These are phyloP conservation scores for Spinibarbus caldwelli DNA, from an alignment of 2,797 vertebrate species.

Conservation along the genomic window DNA sequence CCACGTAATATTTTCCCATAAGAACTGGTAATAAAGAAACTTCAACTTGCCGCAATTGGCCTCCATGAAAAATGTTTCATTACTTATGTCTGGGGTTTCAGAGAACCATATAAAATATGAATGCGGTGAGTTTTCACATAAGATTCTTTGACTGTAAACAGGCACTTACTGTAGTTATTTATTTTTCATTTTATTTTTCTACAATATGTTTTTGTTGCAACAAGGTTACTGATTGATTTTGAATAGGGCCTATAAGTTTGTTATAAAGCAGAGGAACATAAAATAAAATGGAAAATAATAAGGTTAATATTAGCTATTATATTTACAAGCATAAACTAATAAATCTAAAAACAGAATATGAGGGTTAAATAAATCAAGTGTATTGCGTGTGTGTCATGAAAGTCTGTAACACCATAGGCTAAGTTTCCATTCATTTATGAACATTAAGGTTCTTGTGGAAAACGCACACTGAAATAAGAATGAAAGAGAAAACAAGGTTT, in stretches of 20 bases:
- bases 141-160: not conserved
- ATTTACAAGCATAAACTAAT: not conserved
- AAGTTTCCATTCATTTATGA: not conserved
- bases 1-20: not conserved
- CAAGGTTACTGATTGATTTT: not conserved
- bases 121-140: not conserved
- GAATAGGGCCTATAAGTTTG: not conserved
- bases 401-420: not conserved
- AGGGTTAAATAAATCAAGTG: not conserved
- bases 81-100: not conserved
- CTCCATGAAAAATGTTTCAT: not conserved
- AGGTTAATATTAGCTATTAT: not conserved
- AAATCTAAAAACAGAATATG: not conserved
- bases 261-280: not conserved
- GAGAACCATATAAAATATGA: slow-evolving; percentile 4
- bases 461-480: not conserved
- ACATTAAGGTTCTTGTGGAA: not conserved
- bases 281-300: not conserved
- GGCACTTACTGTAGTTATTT: not conserved
- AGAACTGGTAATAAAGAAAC: not conserved
- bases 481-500: not conserved
- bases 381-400: not conserved
- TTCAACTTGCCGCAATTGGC: not conserved
- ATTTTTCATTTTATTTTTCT: not conserved
- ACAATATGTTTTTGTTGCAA: not conserved